Evolutionary conservation across 1,140 invertebrate species (phyloP).

Genomic region (Nebria ingens): DNA sequence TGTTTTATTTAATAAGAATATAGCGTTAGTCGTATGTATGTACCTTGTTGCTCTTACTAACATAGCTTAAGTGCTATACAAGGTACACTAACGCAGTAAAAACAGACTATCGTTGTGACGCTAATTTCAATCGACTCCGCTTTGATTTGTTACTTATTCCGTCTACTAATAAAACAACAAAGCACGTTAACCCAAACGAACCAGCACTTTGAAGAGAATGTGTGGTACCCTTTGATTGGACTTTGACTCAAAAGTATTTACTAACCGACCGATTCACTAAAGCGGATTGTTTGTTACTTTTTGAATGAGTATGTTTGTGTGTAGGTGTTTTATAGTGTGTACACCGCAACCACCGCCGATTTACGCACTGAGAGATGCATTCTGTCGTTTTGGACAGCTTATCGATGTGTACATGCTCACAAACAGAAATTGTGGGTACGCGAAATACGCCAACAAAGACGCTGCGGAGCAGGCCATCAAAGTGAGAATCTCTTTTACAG

Average conservation of each 20-base stretch:
- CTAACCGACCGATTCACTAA: not conserved
- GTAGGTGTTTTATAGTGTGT: constrained; percentile 63
- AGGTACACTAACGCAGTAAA: too few species aligned
- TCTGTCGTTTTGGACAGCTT: constrained; percentile 85
- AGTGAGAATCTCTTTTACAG: constrained; percentile 33
- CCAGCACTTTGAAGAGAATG: too few species aligned
- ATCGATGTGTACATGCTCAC: constrained; percentile 84
- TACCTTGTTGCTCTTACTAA: too few species aligned
- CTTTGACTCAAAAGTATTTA: not conserved
- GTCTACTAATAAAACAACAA: too few species aligned
- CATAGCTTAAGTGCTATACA: too few species aligned
- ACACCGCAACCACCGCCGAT: constrained; percentile 69
- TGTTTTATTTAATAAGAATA: too few species aligned
- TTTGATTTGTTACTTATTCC: too few species aligned
- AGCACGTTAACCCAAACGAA: too few species aligned
- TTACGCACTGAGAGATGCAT: constrained; percentile 74
- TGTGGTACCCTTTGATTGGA: too few species aligned
- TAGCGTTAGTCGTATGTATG: too few species aligned
- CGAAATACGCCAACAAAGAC: constrained; percentile 69
- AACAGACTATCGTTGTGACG: too few species aligned
- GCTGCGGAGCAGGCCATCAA: constrained; percentile 70
- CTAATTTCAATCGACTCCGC: too few species aligned
- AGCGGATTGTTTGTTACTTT: not conserved
- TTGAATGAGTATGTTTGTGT: constrained; percentile 16
- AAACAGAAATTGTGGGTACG: constrained; percentile 86